Conservation (phyloP, 2,888 invertebrate species). For the Protodeltote pygarga region DNA sequence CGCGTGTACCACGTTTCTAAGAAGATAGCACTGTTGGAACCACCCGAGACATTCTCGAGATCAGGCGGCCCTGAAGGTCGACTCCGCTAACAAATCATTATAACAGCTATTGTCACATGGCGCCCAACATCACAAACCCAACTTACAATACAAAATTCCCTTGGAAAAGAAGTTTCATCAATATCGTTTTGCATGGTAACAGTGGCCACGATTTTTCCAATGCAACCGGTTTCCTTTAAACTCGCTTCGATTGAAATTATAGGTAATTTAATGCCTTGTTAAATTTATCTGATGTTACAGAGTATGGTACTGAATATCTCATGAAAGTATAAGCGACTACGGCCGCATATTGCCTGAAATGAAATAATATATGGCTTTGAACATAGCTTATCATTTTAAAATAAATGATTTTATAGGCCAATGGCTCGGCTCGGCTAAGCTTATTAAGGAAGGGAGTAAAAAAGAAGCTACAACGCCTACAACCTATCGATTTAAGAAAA, state of each 20-base stretch:
- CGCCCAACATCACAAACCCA: conserved; percentile 40
- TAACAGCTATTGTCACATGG: conserved; percentile 60
- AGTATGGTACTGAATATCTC: conserved; percentile 29
- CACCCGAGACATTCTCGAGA: conserved; percentile 68
- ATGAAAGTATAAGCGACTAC: conserved; percentile 18
- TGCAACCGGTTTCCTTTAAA: conserved; percentile 16
- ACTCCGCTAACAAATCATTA: conserved; percentile 68
- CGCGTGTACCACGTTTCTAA: conserved; percentile 73
- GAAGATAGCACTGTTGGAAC: conserved; percentile 75
- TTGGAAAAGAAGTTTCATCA: conserved; percentile 46
- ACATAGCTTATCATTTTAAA: too few species aligned
- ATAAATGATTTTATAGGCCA: too few species aligned
- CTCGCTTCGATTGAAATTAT: conserved; percentile 22
- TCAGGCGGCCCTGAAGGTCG: conserved; percentile 75
- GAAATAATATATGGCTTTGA: background rate
- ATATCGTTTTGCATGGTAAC: conserved; percentile 58
- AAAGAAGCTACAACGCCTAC: too few species aligned
- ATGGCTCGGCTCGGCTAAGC: too few species aligned
- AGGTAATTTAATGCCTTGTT: conserved; percentile 17
- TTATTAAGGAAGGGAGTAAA: too few species aligned
- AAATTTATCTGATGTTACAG: conserved; percentile 33
- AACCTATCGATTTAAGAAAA: background rate
- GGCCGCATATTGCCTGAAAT: conserved; percentile 5
- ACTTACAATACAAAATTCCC: conserved; percentile 8
- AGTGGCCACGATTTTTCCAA: conserved; percentile 18